Conservation (phyloP, 2,888 invertebrate species). For the Drosophila kokeensis region DNA sequence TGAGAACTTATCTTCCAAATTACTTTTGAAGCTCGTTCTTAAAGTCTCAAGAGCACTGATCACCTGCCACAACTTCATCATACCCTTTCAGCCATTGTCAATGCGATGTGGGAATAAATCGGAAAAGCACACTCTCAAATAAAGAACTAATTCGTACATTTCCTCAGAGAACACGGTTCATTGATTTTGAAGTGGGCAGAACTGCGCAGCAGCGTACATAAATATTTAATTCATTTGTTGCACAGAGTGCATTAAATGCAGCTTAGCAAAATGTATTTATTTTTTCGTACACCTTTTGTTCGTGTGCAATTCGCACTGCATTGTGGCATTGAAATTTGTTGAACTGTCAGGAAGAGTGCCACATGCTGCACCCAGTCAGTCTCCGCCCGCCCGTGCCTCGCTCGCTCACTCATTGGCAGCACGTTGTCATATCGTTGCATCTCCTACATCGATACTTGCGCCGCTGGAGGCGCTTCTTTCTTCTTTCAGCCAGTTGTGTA, state of each 20-base stretch:
- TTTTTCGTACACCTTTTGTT: background rate
- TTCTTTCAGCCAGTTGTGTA: slow-evolving; percentile 12
- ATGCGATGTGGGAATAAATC: background rate
- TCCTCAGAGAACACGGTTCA: background rate
- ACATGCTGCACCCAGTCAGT: background rate
- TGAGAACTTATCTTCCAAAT: background rate
- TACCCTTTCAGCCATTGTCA: background rate
- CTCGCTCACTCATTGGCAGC: background rate
- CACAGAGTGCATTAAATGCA: background rate
- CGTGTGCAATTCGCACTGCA: background rate
- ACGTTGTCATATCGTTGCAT: slow-evolving; percentile 20
- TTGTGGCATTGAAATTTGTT: slow-evolving; percentile 28
- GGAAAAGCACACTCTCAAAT: background rate
- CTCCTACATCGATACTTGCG: slow-evolving; percentile 44
- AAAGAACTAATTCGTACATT: background rate
- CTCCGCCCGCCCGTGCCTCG: background rate
- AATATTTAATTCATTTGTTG: background rate
- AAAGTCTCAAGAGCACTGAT: background rate
- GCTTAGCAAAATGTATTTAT: background rate
- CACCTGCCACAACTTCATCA: background rate
- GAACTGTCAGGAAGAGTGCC: background rate
- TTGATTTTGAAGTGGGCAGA: background rate
- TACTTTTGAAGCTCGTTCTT: background rate
- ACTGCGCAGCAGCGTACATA: background rate
- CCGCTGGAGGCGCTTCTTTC: slow-evolving; percentile 44